These are phyloP conservation scores for Sericinus montela DNA, from an alignment of 2,888 invertebrate genomes.

Conservation along the genomic window DNA sequence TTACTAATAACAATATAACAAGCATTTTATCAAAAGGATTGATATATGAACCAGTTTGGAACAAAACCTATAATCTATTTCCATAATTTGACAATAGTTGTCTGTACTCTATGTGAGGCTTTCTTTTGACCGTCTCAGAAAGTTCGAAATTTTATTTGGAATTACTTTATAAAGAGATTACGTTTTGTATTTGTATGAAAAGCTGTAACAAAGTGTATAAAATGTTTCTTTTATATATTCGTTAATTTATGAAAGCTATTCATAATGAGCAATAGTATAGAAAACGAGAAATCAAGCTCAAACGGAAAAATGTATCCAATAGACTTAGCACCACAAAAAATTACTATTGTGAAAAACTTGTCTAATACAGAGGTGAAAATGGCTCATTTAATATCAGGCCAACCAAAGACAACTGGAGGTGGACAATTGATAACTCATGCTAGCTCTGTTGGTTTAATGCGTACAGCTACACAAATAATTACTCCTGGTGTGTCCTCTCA, in stretches of 20 bases:
- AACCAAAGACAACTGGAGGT: constrained; percentile 53
- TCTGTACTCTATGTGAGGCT: constrained; percentile 20
- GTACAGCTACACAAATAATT: constrained; percentile 68
- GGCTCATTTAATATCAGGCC: constrained; percentile 66
- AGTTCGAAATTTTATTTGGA: constrained; percentile 23
- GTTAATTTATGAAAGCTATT: constrained; percentile 9
- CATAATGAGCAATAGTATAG: constrained; percentile 70
- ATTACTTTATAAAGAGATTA: constrained; percentile 7
- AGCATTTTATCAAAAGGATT: too few species aligned
- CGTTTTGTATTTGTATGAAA: neutral
- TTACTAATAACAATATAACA: too few species aligned
- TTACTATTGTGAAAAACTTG: constrained; percentile 71
- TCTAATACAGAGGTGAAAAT: constrained; percentile 69
- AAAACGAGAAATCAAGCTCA: constrained; percentile 78
- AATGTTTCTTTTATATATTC: neutral
- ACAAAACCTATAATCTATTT: too few species aligned
- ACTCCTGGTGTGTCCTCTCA: constrained; percentile 66
- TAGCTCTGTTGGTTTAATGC: constrained; percentile 62
- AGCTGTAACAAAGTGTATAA: neutral
- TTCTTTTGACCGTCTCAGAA: constrained; percentile 17
- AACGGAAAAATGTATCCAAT: constrained; percentile 78
- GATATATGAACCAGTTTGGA: too few species aligned
- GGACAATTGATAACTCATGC: constrained; percentile 63
- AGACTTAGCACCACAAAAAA: constrained; percentile 75
- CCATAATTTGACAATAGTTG: too few species aligned